Base-by-base conservation (phyloP, 2,797 vertebrate genomes). In the Spinibarbus caldwelli region DNA sequence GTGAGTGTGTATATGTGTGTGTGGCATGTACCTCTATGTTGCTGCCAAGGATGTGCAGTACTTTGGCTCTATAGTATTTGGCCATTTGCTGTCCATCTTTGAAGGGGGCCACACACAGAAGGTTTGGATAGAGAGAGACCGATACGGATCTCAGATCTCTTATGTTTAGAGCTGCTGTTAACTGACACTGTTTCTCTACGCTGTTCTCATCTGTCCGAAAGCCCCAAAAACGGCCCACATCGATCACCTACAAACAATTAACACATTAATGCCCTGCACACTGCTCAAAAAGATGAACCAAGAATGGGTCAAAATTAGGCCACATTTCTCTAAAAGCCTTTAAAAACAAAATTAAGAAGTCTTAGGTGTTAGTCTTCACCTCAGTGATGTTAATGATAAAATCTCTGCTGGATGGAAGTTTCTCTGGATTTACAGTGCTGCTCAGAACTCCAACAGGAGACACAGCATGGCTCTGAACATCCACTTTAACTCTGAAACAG, bases 221-320 rank as follows among this genome's bases (percentile, higher is more conserved):
- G 15, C 97, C 98, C 98, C 97, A 99, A 86, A 99, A 99, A 91
- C 98, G 95, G 14, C 98, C 98, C 75, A 98, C 98, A 84, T 99
- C 97, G 21, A 99, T 92, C 88, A 99, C 95, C 98, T 99, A 82
- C 14, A 90, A 77, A 45, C 3, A 84, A 67, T 66, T 82, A 70
- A 59, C 19, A 45, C 3, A n/a, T 84, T 31, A 15, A 11, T 23
- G 2, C 68, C 31, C n/a, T 59, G 64, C 31, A 67, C 6, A 10
- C 31, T 41, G 43, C 29, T 49, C 8, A 49, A 29, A 66, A 62
- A 68, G 38, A 43, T 38, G 3, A 14, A 57, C 12, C 12, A 57
- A 17, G 72, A 36, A 36, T n/a, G 6, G 12, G 34, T 41, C n/a
- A 64, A 34, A 31, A 45, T 31, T 45, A 72, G 1, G 3, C 10